Evolutionary conservation across 1,140 invertebrate species (phyloP), one percentile per base, ranked within the genome.

Genomic region (Danaus plexippus): DNA sequence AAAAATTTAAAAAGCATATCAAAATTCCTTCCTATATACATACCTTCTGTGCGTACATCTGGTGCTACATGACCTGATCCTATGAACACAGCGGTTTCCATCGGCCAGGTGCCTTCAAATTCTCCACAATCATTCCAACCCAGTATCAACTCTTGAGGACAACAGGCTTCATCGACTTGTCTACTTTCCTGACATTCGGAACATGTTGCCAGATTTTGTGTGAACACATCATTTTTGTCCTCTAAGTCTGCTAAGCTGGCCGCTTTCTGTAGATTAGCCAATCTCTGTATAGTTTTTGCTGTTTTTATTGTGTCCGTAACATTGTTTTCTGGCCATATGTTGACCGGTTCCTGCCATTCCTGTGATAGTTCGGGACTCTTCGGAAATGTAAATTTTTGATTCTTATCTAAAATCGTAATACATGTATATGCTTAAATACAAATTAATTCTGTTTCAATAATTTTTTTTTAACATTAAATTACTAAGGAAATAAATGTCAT

Each of bases 321-420:
- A 41, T 32, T 9, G 15, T 9, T 43, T 7, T 22, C 9, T 5
- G 64, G 64, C 58, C 58, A 67, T 22, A 67, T 67, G 9, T 64
- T 59, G 2, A 67, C 53, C 9, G 56, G 53, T 13, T 61, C 62
- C 2, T 53, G 53, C 56, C 57, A 61, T 45, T 67, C 55, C 5
- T 56, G 65, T 1, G 65, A 61, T 5, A 67, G 51, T 9, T 45
- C 13, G 7, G 22, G 22, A 32, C 22, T 32, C 22, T 32, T 32
- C 22, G 22, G 22, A 32, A 4, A 32, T 32, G 22, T 7, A 32
- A 2, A 32, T 32, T 32, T 32, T 49, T 44, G 52, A 11, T 57
- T 50, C 44, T 44, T 50, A 10, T 18, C 11, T 13, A 9, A 45
- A 43, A 8, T 58, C 12, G 43, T 41, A 6, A 32, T 8, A 32